phyloP scores from a whole-genome alignment of 2,113 vertebrate species.

The Bucco capensis region DNA sequence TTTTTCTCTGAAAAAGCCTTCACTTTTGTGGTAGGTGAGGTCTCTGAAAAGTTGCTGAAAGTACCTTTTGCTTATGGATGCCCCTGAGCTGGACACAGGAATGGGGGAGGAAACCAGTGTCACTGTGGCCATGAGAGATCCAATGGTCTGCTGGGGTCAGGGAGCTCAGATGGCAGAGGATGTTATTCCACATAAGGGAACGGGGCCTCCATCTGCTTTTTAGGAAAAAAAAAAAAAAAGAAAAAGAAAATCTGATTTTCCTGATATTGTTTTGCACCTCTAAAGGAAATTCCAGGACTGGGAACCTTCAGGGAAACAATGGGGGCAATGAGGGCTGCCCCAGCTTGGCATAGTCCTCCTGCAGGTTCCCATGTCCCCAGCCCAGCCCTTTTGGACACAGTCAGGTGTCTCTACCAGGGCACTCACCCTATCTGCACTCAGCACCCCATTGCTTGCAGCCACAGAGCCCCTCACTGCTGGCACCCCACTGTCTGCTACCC shows the following conservation, averaged over 20 bases:
- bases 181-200: background rate
- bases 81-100: background rate
- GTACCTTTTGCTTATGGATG: background rate
- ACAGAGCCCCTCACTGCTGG: too few relatives aligned
- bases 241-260: background rate
- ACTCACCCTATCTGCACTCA: too few relatives aligned
- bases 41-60: background rate
- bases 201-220: background rate
- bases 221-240: background rate
- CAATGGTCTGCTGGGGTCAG: background rate
- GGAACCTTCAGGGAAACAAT: constrained; percentile 27
- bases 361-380: background rate
- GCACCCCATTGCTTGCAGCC: background rate
- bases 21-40: accelerated
- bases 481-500: background rate
- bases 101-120: background rate
- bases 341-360: background rate
- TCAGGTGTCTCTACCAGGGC: background rate
- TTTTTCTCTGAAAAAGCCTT: background rate
- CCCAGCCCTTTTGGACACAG: background rate
- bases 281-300: constrained; percentile 12
- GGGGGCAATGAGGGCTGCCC: background rate
- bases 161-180: background rate
- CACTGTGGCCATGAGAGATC: background rate
- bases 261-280: constrained; percentile 21